These are phyloP conservation scores for Pheosia gnoma DNA, from an alignment of 2,888 invertebrate species.

Conservation along the genomic window DNA sequence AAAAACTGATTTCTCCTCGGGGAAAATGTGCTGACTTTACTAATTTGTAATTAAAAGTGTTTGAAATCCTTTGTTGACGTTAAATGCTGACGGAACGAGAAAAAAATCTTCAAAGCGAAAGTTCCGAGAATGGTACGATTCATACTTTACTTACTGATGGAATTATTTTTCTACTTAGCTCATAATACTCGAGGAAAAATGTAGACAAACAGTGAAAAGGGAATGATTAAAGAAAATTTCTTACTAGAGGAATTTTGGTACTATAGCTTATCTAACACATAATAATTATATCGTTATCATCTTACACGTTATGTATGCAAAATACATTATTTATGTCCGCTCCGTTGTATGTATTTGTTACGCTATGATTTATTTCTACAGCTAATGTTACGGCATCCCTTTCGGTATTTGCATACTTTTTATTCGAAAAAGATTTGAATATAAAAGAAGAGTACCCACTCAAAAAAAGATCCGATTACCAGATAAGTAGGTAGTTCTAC, in stretches of 20 bases:
- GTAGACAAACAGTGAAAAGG: slow-evolving; percentile 4
- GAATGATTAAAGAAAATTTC: background rate
- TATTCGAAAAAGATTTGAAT: slow-evolving; percentile 47
- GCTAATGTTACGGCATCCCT: slow-evolving; percentile 24
- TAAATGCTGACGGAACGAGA: slow-evolving; percentile 51
- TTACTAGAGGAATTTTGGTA: background rate
- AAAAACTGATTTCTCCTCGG: slow-evolving; percentile 57
- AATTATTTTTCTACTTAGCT: slow-evolving; percentile 24
- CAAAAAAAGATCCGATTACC: slow-evolving; percentile 40
- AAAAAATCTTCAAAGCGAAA: slow-evolving; percentile 42
- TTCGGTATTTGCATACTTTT: slow-evolving; percentile 54
- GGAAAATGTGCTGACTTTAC: slow-evolving; percentile 63
- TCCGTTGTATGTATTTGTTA: slow-evolving; percentile 3
- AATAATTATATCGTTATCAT: no score
- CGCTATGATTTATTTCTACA: slow-evolving; percentile 10
- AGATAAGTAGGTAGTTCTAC: slow-evolving; percentile 48
- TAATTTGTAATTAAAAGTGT: slow-evolving; percentile 72
- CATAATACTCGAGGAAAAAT: slow-evolving; percentile 20
- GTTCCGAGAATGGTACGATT: slow-evolving; percentile 33
- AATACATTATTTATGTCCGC: background rate
- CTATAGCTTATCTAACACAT: no score
- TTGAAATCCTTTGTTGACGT: slow-evolving; percentile 63
- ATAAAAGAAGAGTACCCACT: slow-evolving; percentile 41
- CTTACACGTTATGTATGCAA: background rate
- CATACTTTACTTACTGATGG: slow-evolving; percentile 24